A percentile compares a stretch with the other conserved stretches of the same genome.
Conservation (phyloP, 2,888 invertebrate species). For the Coleophora deauratella region DNA sequence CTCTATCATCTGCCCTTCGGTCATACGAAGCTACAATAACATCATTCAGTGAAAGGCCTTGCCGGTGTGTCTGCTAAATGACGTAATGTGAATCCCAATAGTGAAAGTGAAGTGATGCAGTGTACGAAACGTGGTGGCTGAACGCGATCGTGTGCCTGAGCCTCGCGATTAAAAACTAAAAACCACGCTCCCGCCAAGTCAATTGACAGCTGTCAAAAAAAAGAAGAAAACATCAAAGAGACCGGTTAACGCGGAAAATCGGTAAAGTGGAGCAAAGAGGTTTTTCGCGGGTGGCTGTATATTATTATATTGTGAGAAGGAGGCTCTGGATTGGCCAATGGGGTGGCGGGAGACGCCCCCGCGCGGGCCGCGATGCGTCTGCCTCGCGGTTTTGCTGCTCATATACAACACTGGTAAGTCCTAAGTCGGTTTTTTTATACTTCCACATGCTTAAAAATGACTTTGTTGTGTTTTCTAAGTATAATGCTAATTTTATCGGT, state of each 20-base stretch:
- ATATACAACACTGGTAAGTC: constrained; percentile 53
- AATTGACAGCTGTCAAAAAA: constrained; percentile 5
- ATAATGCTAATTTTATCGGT: too few species aligned
- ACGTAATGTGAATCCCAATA: constrained; percentile 31
- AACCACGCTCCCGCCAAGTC: constrained; percentile 4
- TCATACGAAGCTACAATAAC: not conserved
- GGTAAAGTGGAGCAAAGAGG: constrained; percentile 19
- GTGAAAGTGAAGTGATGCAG: constrained; percentile 45
- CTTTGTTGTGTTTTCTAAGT: too few species aligned
- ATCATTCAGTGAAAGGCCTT: constrained; percentile 22
- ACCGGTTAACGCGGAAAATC: constrained; percentile 16
- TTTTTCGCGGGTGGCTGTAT: constrained; percentile 41
- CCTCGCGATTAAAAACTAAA: constrained; percentile 18
- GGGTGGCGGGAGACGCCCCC: constrained; percentile 57
- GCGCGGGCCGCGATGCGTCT: constrained; percentile 39
- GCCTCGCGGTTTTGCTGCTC: constrained; percentile 40
- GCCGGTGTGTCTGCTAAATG: constrained; percentile 20
- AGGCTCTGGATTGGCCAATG: constrained; percentile 56
- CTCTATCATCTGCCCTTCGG: too few species aligned
- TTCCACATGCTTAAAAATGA: too few species aligned
- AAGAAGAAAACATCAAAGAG: constrained; percentile 13
- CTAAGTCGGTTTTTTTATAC: constrained; percentile 36
- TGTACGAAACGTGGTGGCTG: constrained; percentile 31
- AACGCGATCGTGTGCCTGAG: constrained; percentile 24
- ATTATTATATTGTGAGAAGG: constrained; percentile 32